Evolutionary conservation across 2,797 vertebrate genomes (phyloP).

Genomic region (Spinus olivaceus): DNA sequence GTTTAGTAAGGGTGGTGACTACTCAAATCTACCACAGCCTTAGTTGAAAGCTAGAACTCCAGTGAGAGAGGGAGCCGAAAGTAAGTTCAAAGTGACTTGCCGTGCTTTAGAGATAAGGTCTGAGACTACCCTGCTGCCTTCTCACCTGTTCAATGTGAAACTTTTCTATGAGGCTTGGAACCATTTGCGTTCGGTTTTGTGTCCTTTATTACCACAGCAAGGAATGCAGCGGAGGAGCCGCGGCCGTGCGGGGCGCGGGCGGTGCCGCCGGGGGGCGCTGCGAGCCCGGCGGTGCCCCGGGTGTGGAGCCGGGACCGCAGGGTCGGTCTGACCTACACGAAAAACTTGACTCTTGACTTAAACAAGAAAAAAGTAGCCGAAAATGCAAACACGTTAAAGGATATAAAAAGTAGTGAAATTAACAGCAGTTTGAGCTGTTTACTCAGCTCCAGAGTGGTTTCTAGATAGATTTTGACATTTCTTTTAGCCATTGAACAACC

Average conservation of each 20-base stretch:
- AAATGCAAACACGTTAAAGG: not conserved
- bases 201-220: rapidly evolving
- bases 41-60: not conserved
- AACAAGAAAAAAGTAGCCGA: rapidly evolving
- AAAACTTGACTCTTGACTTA: rapidly evolving
- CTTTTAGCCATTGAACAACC: not conserved
- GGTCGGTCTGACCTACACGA: rapidly evolving
- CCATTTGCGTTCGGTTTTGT: rapidly evolving
- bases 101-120: rapidly evolving
- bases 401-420: not conserved
- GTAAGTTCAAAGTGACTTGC: not conserved
- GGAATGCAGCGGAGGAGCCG: rapidly evolving
- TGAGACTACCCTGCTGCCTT: rapidly evolving
- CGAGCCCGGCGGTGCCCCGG: not conserved
- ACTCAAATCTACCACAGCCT: rapidly evolving
- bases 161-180: not conserved
- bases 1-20: rapidly evolving
- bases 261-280: not conserved
- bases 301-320: rapidly evolving
- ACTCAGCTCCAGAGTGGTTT: not conserved
- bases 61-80: not conserved
- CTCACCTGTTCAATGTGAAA: rapidly evolving
- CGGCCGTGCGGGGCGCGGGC: rapidly evolving
- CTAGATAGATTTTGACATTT: not conserved
- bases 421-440: not conserved